Evolutionary conservation across 2,797 vertebrate genomes (phyloP), one percentile per base, ranked within the genome.

Genomic region (Anas capensis): DNA sequence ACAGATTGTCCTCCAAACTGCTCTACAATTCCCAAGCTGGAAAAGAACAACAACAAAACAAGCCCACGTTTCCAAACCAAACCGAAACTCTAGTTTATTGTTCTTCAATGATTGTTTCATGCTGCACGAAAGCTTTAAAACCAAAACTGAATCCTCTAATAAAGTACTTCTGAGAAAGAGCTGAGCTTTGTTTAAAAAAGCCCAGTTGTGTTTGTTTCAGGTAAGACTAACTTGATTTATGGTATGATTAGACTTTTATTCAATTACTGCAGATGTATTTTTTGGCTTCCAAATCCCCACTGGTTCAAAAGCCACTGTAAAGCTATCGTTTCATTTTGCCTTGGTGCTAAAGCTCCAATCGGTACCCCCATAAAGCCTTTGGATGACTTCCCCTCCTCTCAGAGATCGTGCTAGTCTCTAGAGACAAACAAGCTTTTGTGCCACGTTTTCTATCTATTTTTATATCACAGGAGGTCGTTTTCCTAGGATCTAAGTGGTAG

Each of bases 401-500:
- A 86, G 75, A 84, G 90, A 86, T n/a, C 54, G 29, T 64, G 82
- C 93, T 92, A 94, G 62, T 75, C 60, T 84, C 42, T 51, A 83
- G 51, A 86, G 33, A 95, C 89, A 97, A 96, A 85, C 83, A 72
- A 68, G 68, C 48, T 91, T 96, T 71, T 93, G 76, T 95, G 88
- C 95, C 96, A 96, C n/a, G 26, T 96, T 96, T 97, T 80, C 40
- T 27, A 93, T 97, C 97, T 97, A 97, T 97, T 97, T 98, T 97
- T 97, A 90, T 92, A 82, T 88, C 93, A 95, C 71, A 85, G 95
- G 71, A 95, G 90, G 72, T 96, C 94, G 88, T 91, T 96, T 97
- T 97, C 95, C 95, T 79, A 76, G 94, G 82, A 84, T 95, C 3
- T 88, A 97, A 97, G 94, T 82, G 86, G 88, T 91, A 90, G 56